phyloP scores from a whole-genome alignment of 2,113 vertebrate species.

The Coturnix japonica region DNA sequence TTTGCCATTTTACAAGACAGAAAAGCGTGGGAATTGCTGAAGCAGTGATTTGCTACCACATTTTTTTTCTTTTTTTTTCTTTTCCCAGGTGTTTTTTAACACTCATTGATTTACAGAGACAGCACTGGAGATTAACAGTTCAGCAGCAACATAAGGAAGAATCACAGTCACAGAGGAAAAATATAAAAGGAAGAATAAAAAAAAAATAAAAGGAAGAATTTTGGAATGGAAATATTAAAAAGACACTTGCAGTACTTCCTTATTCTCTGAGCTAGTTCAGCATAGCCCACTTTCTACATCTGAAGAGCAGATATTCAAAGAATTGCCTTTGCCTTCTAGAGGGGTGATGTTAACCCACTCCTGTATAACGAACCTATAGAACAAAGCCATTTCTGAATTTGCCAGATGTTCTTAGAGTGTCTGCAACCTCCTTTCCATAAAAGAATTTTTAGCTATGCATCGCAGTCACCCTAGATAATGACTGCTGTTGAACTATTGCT shows the following conservation, averaged over 20 bases:
- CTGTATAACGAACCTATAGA: neutral
- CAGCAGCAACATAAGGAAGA: neutral
- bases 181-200: too few relatives aligned
- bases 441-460: neutral
- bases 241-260: neutral
- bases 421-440: neutral
- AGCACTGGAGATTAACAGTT: neutral
- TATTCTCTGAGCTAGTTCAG: neutral
- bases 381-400: neutral
- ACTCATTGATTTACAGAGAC: neutral
- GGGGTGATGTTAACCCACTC: neutral
- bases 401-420: neutral
- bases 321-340: neutral
- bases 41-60: neutral
- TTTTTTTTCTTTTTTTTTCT: neutral
- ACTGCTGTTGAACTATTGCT: neutral
- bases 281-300: neutral
- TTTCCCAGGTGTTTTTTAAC: neutral
- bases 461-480: neutral
- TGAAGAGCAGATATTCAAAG: neutral
- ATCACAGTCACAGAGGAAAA: neutral
- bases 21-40: neutral
- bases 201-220: neutral
- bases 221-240: neutral
- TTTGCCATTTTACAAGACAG: neutral